Evolutionary conservation across 2,888 invertebrate genomes (phyloP).

Genomic region (Meteorus cinctellus): DNA sequence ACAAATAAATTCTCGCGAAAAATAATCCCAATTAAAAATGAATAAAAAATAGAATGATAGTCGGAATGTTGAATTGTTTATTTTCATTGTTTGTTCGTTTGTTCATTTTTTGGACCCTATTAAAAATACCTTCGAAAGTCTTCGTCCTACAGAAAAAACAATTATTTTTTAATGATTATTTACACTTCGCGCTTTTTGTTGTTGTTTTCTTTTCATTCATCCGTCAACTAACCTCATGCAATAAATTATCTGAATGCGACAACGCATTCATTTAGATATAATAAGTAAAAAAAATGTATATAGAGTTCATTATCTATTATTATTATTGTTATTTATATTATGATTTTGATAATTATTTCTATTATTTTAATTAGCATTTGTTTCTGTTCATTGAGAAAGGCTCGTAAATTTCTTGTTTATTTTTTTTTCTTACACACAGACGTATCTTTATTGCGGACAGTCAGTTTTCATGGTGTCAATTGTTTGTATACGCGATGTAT

Average conservation of each 20-base stretch:
- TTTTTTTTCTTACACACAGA: neutral
- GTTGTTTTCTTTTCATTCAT: neutral
- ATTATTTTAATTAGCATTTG: neutral
- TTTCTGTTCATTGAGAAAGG: neutral
- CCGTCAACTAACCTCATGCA: neutral
- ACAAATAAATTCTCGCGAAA: neutral
- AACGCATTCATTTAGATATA: neutral
- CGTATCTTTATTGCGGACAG: slow-evolving; percentile 3
- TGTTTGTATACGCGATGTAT: neutral
- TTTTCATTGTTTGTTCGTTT: neutral
- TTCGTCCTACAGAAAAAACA: neutral
- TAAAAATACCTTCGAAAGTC: slow-evolving; percentile 12
- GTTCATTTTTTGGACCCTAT: slow-evolving; percentile 25
- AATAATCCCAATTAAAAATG: neutral
- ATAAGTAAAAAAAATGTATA: slow-evolving; percentile 16
- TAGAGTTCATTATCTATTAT: neutral
- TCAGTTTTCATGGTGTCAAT: neutral
- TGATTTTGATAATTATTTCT: neutral
- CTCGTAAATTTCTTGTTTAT: neutral
- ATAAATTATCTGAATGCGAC: neutral
- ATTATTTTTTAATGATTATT: neutral
- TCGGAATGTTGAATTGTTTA: neutral
- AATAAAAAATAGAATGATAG: neutral
- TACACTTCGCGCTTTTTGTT: slow-evolving; percentile 3
- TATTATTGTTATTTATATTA: neutral